These are phyloP conservation scores for Climacteris rufus DNA, from an alignment of 2,113 vertebrate genomes.

Conservation along the genomic window DNA sequence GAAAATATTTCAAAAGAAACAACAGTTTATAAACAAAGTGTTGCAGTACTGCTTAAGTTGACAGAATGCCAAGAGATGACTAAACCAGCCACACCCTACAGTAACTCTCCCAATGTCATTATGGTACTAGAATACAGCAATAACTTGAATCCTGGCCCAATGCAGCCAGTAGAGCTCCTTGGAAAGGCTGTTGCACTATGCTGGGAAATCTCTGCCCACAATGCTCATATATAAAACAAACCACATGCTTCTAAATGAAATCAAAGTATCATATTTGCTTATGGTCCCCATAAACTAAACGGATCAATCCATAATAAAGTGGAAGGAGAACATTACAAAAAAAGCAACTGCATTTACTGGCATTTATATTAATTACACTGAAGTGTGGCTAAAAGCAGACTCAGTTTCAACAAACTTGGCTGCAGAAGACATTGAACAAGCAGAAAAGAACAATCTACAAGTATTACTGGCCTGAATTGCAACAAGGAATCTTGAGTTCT, in stretches of 20 bases:
- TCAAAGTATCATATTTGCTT: background rate
- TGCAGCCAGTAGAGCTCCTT: background rate
- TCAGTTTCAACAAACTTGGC: background rate
- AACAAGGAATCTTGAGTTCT: background rate
- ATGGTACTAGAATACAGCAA: background rate
- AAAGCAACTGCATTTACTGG: background rate
- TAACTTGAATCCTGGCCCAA: background rate
- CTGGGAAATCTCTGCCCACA: background rate
- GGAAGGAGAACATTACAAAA: background rate
- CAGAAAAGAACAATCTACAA: background rate
- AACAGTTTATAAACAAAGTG: background rate
- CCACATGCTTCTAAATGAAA: background rate
- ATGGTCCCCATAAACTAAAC: background rate
- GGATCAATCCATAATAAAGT: conserved; percentile 18
- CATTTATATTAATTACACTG: background rate
- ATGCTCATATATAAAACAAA: background rate
- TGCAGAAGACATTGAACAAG: background rate
- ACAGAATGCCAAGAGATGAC: background rate
- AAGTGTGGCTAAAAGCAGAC: background rate
- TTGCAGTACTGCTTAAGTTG: background rate
- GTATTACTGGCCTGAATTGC: background rate
- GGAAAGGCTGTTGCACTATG: background rate
- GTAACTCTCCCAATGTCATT: background rate
- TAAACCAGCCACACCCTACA: background rate
- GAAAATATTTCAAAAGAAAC: background rate